These are phyloP conservation scores for Ptilodon capucinus DNA, from an alignment of 2,888 invertebrate genomes.

Conservation along the genomic window DNA sequence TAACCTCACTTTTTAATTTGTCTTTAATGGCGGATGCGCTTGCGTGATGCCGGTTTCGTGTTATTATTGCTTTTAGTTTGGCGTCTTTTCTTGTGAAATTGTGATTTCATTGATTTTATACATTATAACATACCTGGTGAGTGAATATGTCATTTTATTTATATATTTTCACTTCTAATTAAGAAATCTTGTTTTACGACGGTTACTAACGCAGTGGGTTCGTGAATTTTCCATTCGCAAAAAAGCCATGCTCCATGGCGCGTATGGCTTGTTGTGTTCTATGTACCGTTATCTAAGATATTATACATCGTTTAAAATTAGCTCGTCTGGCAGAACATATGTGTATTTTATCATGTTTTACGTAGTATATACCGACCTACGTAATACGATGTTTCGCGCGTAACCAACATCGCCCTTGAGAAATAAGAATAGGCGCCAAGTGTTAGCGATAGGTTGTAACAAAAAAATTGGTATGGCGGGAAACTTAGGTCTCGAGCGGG, in stretches of 20 bases:
- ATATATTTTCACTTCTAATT: slow-evolving; percentile 2
- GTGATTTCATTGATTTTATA: slow-evolving; percentile 53
- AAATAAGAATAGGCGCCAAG: slow-evolving; percentile 64
- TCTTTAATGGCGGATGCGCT: slow-evolving; percentile 77
- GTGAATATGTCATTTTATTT: slow-evolving; percentile 25
- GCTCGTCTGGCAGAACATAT: slow-evolving; percentile 17
- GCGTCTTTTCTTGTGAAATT: slow-evolving; percentile 65
- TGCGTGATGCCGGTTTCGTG: slow-evolving; percentile 81
- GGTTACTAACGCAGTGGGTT: slow-evolving; percentile 35
- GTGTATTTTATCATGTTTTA: slow-evolving; percentile 25
- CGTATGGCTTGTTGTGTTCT: slow-evolving; percentile 51
- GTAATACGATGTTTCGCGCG: slow-evolving; percentile 48
- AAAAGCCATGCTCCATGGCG: slow-evolving; percentile 73
- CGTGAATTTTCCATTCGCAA: slow-evolving; percentile 68
- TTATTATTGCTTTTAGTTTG: slow-evolving; percentile 71
- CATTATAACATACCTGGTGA: slow-evolving; percentile 48
- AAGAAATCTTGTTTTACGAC: slow-evolving; percentile 22
- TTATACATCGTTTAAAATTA: slow-evolving; percentile 32
- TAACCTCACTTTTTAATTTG: slow-evolving; percentile 53
- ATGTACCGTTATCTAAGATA: slow-evolving; percentile 54
- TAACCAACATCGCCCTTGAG: slow-evolving; percentile 62
- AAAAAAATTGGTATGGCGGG: slow-evolving; percentile 58
- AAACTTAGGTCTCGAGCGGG: slow-evolving; percentile 41
- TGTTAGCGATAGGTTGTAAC: slow-evolving; percentile 36
- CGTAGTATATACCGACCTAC: slow-evolving; percentile 7